Percentiles rank a stretch among this genome's conserved stretches.
Evolutionary conservation across 2,113 vertebrate genomes (phyloP).

Genomic region (Sula dactylatra): DNA sequence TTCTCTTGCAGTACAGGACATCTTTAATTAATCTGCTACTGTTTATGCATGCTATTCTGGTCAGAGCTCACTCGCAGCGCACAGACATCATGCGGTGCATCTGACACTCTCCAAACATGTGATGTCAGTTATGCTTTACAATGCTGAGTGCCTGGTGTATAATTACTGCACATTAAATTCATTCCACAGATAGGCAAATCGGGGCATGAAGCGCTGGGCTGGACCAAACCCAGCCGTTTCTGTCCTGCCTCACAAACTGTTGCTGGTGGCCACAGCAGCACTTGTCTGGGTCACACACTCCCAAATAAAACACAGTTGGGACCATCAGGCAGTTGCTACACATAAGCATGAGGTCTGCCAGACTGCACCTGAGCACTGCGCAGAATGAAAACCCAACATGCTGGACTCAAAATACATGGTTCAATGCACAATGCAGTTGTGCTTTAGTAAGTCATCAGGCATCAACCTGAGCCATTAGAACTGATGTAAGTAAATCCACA

Average conservation of each 20-base stretch:
- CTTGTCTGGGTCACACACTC: background rate
- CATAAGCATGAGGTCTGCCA: background rate
- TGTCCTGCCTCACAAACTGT: background rate
- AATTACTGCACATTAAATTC: background rate
- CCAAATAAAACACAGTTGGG: background rate
- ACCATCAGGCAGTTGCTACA: accelerated
- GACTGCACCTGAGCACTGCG: background rate
- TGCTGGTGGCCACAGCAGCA: background rate
- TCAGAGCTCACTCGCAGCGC: background rate
- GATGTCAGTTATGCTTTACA: background rate
- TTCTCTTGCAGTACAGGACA: background rate
- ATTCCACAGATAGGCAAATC: background rate
- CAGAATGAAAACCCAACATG: background rate
- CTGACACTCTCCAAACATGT: background rate
- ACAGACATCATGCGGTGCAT: background rate
- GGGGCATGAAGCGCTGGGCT: background rate
- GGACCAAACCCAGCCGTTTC: background rate
- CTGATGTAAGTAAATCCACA: background rate
- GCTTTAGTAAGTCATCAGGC: background rate
- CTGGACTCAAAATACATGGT: background rate
- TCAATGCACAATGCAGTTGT: background rate
- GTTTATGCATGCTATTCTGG: background rate
- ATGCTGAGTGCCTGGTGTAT: background rate
- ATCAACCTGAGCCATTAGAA: background rate
- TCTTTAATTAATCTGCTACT: conserved; percentile 48